Base-by-base conservation (phyloP, 2,797 vertebrate genomes). In the Tamandua tetradactyla region DNA sequence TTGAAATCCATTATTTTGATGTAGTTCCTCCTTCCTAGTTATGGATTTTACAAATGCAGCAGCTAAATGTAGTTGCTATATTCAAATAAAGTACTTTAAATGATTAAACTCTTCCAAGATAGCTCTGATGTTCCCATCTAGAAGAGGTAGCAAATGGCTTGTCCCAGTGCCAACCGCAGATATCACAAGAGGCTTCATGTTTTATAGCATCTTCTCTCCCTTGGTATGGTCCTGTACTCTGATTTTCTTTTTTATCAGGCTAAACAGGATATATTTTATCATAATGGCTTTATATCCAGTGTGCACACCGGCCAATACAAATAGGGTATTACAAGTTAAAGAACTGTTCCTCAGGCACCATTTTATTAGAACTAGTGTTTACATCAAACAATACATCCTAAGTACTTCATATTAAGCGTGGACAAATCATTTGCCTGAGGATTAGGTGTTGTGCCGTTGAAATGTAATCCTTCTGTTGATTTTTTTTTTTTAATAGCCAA, bases 341-440 rank as follows among this genome's bases (percentile, higher is more conserved):
- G 99, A 98, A 99, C 98, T 98, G 98, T 98, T 98, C 99, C 99
- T 98, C 98, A 98, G 99, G 99, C 99, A 98, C 98, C 99, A 98
- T 99, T 99, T 99, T 99, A 99, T 99, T 99, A 99, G 99, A 99
- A 99, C 99, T 98, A 98, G 99, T 99, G 99, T 99, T 99, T 99
- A 99, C 99, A 99, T 99, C 99, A 99, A 99, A 99, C 99, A 99
- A 99, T 99, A 99, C 99, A 99, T 99, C 98, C 99, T 99, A 99
- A 99, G 99, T 99, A 99, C 99, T 99, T 99, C 99, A 99, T 99
- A 99, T 99, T 99, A 99, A 99, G 99, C 99, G 99, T 99, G 99
- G 99, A 99, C 99, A 99, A 99, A 99, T 99, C 98, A 99, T 99
- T 99, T 99, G 99, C 99, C 99, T 99, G 99, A 99, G 99, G 99